A percentile compares a stretch with the other conserved stretches of the same genome.
Evolutionary conservation across 2,113 vertebrate species (phyloP).

Genomic region (Nannobrachium achirus): DNA sequence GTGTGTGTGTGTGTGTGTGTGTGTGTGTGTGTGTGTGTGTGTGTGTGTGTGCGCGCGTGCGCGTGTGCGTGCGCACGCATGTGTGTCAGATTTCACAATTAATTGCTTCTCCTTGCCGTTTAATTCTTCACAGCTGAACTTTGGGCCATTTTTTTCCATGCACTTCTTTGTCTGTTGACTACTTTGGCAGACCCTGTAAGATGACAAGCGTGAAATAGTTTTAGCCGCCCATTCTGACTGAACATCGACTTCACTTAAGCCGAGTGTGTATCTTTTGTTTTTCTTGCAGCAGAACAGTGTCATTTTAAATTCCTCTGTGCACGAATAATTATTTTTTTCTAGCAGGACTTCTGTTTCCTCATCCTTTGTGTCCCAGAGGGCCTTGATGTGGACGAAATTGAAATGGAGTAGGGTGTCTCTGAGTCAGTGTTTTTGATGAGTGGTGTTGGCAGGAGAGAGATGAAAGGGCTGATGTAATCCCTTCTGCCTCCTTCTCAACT

Average conservation of each 20-base stretch:
- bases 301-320: slow-evolving; percentile 59
- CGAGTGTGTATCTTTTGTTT: slow-evolving; percentile 46
- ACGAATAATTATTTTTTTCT: slow-evolving; percentile 56
- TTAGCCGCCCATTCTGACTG: slow-evolving; percentile 21
- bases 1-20: too few relatives aligned
- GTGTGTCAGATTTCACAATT: slow-evolving; percentile 6
- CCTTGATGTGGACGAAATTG: slow-evolving; percentile 56
- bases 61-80: too few relatives aligned
- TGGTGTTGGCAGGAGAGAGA: slow-evolving; percentile 58
- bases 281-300: slow-evolving; percentile 44
- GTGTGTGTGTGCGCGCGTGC: too few relatives aligned
- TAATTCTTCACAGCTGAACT: slow-evolving; percentile 2
- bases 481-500: background rate
- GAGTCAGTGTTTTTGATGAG: slow-evolving; percentile 65
- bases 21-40: too few relatives aligned
- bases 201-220: slow-evolving; percentile 41
- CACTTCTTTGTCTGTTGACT: slow-evolving; percentile 4
- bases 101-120: slow-evolving; percentile 11
- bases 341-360: slow-evolving; percentile 46
- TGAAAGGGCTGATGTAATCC: slow-evolving; percentile 62
- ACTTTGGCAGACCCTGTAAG: slow-evolving; percentile 40
- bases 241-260: slow-evolving; percentile 37
- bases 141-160: slow-evolving; percentile 32
- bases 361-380: slow-evolving; percentile 20
- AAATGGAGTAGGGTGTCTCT: slow-evolving; percentile 39